phyloP scores from a whole-genome alignment of 2,888 invertebrate species.

The Platycheirus albimanus region DNA sequence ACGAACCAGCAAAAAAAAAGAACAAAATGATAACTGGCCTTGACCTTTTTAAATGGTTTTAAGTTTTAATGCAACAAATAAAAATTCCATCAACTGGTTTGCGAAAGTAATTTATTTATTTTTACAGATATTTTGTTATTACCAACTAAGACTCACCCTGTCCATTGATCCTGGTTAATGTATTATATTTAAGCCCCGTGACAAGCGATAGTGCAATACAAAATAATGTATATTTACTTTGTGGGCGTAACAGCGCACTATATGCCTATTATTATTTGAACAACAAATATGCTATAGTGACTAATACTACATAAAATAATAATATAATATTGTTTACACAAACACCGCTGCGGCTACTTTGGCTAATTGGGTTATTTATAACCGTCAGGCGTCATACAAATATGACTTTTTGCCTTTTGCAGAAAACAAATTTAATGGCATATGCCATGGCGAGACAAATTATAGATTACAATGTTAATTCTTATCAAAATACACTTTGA shows the following conservation, averaged over 20 bases:
- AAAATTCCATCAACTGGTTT: slow-evolving; percentile 33
- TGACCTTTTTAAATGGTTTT: slow-evolving; percentile 45
- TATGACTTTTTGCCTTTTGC: slow-evolving; percentile 12
- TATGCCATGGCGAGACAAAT: slow-evolving; percentile 34
- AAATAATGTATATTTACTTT: slow-evolving; percentile 10
- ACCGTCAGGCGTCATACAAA: neutral
- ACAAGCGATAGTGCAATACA: too few relatives aligned
- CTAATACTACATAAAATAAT: neutral
- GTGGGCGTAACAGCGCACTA: slow-evolving; percentile 7
- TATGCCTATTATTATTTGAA: neutral
- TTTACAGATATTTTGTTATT: neutral
- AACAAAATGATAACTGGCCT: slow-evolving; percentile 28
- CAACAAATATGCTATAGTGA: neutral
- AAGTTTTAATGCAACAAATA: slow-evolving; percentile 17
- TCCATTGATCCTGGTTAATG: slow-evolving; percentile 40
- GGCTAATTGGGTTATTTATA: slow-evolving; percentile 7
- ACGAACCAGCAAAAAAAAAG: neutral
- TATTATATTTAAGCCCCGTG: too few relatives aligned
- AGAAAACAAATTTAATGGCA: slow-evolving; percentile 27
- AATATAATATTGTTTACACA: neutral
- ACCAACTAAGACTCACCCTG: neutral
- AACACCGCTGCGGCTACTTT: too few relatives aligned
- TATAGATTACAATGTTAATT: slow-evolving; percentile 12
- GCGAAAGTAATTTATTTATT: slow-evolving; percentile 11
- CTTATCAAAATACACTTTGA: slow-evolving; percentile 16